Base-by-base conservation (phyloP, 2,888 invertebrate genomes). In the Drosophila helvetica region DNA sequence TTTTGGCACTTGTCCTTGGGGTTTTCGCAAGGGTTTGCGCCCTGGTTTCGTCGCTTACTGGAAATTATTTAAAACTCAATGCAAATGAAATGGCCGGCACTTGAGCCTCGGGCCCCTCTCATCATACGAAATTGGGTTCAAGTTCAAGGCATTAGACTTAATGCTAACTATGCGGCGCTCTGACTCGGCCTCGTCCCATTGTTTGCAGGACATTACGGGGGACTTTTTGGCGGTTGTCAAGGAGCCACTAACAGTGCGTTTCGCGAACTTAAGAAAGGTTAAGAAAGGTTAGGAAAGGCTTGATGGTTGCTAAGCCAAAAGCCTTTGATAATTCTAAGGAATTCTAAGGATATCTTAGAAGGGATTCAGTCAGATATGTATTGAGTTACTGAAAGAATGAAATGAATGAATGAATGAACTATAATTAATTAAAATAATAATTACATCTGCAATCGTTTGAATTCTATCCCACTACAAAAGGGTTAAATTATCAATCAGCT, bases 31-130 rank as follows among this genome's bases (percentile, higher is more conserved):
- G 30, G 25, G 43, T 51, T 56, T 61, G 18, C 46, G 61, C 48
- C 72, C 56, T 50, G 69, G 63, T 73, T 73, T 61, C 62, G 72
- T 72, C 60, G n/a, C 54, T 63, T 63, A 47, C 76, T 76, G 65
- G n/a, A 68, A 70, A 73, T 79, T 78, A 79, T 75, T 82, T 72
- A 75, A 76, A 70, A 47, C 63, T 38, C 67, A 73, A 78, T 78
- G 82, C 72, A 81, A 81, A 81, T 83, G 61, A 80, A 83, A 75
- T 71, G 71, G 53, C 66, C 45, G n/a, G 60, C 54, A 54, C 60
- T 38, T 38, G n/a, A 2, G 38, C 73, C 58, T 53, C 68, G 30
- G 22, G 46, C 18, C 27, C 51, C 51, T 48, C 51, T 8, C 54
- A 62, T 27, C 48, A 45, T 33, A 42, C 38, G 3, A 43, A 67